These are phyloP conservation scores for Orgyia antiqua DNA, from an alignment of 2,888 invertebrate species.

Conservation along the genomic window DNA sequence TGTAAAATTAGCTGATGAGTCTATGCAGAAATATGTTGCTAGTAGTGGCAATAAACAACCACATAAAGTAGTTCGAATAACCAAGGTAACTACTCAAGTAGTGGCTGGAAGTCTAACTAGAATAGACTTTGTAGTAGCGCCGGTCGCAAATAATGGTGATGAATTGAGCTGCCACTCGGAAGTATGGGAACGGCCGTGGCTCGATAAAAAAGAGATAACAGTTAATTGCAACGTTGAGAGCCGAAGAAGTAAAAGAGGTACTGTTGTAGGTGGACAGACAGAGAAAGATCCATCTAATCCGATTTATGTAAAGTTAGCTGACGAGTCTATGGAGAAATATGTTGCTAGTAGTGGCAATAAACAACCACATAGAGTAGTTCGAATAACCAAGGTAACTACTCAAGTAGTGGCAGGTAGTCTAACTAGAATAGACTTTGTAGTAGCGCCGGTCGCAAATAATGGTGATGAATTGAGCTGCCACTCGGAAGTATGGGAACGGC, in stretches of 20 bases:
- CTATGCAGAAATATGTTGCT: constrained; percentile 34
- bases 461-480: constrained; percentile 8
- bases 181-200: constrained; percentile 1
- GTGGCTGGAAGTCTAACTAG: background rate
- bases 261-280: background rate
- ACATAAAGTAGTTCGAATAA: background rate
- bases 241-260: background rate
- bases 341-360: constrained; percentile 7
- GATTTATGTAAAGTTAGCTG: constrained; percentile 13
- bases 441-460: constrained; percentile 3
- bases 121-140: background rate
- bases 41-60: background rate
- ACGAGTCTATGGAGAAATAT: constrained; percentile 16
- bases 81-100: constrained; percentile 1
- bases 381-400: constrained; percentile 21
- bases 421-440: constrained; percentile 16
- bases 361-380: constrained; percentile 5
- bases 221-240: background rate
- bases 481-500: constrained; percentile 29
- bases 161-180: background rate
- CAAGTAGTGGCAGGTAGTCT: constrained; percentile 26
- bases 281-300: constrained; percentile 5
- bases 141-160: background rate
- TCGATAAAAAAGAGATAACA: background rate
- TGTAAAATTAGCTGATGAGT: constrained; percentile 30